phyloP scores from a whole-genome alignment of 2,888 invertebrate species.

The Sinohyriopsis cumingii region DNA sequence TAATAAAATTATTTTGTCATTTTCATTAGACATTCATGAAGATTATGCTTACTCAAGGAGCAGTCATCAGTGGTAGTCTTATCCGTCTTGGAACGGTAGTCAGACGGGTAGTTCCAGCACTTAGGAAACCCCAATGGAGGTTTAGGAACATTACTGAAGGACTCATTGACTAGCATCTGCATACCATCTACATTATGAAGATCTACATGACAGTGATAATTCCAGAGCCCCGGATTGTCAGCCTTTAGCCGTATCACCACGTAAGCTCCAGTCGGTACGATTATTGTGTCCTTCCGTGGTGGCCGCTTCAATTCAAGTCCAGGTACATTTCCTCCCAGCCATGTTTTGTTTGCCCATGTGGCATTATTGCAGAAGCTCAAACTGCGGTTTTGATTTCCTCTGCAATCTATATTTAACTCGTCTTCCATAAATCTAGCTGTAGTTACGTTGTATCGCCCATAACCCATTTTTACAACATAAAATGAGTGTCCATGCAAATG shows the following conservation, averaged over 20 bases:
- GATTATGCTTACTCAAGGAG: no score
- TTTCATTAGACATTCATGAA: no score
- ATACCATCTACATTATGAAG: conserved; percentile 16
- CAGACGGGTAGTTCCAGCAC: background rate
- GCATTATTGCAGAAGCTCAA: conserved; percentile 31
- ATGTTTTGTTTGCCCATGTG: conserved; percentile 25
- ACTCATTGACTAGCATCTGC: conserved; percentile 8
- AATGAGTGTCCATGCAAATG: conserved; percentile 62
- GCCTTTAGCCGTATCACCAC: conserved; percentile 44
- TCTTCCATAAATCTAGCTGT: conserved; percentile 20
- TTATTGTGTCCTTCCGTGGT: conserved; percentile 43
- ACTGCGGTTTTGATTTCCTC: conserved; percentile 21
- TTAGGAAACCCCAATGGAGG: conserved; percentile 29
- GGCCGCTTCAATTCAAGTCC: conserved; percentile 27
- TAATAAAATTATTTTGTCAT: no score
- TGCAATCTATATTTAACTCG: conserved; percentile 17
- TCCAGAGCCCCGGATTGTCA: conserved; percentile 43
- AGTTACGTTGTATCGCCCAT: conserved; percentile 18
- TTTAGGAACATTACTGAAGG: conserved; percentile 7
- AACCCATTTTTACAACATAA: conserved; percentile 55
- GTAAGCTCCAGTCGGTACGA: conserved; percentile 52
- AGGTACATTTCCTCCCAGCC: conserved; percentile 25
- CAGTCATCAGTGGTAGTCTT: no score
- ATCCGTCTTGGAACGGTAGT: no score
- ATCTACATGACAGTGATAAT: conserved; percentile 42